Evolutionary conservation across 2,113 vertebrate genomes (phyloP).

Genomic region (Sialia sialis): DNA sequence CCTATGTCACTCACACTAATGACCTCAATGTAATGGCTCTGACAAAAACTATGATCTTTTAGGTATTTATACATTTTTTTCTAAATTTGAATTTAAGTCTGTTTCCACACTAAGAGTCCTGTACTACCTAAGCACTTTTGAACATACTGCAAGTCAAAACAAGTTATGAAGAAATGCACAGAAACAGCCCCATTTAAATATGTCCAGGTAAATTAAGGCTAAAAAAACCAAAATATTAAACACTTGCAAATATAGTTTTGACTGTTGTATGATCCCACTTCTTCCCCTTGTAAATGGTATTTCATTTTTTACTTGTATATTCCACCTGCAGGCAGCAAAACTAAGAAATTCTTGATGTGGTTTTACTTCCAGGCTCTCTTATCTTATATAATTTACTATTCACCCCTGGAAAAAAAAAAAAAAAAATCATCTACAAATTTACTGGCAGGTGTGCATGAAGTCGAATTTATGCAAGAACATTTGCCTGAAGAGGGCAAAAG

Average conservation of each 20-base stretch:
- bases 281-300: neutral
- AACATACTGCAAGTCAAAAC: rapidly evolving
- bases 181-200: neutral
- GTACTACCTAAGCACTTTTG: neutral
- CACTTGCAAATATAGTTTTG: neutral
- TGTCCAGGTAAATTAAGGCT: neutral
- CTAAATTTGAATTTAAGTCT: neutral
- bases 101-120: neutral
- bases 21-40: neutral
- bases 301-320: neutral
- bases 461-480: neutral
- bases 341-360: neutral
- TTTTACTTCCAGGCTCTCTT: neutral
- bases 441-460: neutral
- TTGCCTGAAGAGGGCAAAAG: conserved; percentile 29
- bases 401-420: neutral
- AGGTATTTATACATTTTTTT: neutral
- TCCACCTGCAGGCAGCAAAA: neutral
- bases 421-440: neutral
- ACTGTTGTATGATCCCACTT: neutral
- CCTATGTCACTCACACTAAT: neutral
- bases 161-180: neutral
- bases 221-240: neutral
- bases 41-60: neutral
- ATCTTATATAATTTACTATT: neutral